Evolutionary conservation across 2,113 vertebrate genomes (phyloP).

Genomic region (Hystrix brachyura): DNA sequence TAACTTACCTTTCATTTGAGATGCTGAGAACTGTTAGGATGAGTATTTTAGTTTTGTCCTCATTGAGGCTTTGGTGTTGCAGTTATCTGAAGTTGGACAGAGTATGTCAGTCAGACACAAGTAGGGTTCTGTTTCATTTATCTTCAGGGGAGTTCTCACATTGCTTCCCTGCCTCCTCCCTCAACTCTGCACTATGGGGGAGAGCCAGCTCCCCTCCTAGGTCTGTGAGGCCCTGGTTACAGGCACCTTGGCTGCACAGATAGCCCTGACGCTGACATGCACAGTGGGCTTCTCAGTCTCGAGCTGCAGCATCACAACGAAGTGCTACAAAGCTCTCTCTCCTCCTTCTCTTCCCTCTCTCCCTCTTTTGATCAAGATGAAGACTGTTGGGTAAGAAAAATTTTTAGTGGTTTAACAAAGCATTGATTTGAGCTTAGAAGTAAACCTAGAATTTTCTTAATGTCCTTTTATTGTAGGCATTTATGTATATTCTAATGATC

Average conservation of each 20-base stretch:
- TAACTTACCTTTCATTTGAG: constrained; percentile 78
- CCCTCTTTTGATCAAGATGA: constrained; percentile 53
- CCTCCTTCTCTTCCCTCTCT: neutral
- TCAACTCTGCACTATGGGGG: constrained; percentile 46
- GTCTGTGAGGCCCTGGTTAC: constrained; percentile 51
- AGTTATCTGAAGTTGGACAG: constrained; percentile 38
- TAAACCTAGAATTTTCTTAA: constrained; percentile 66
- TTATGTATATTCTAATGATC: constrained; percentile 69
- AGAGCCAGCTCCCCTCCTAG: constrained; percentile 48
- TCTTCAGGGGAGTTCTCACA: constrained; percentile 68
- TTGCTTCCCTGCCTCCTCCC: neutral
- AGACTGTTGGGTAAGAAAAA: constrained; percentile 72
- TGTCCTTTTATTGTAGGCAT: constrained; percentile 79
- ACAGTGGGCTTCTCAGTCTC: neutral
- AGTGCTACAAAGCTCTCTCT: neutral
- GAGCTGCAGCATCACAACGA: constrained; percentile 56
- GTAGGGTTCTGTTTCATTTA: constrained; percentile 67
- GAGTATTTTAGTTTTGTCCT: constrained; percentile 64
- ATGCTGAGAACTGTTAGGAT: constrained; percentile 17
- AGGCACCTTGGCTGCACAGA: constrained; percentile 9
- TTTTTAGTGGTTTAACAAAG: constrained; percentile 59
- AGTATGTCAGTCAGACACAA: constrained; percentile 59
- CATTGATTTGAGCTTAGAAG: constrained; percentile 68
- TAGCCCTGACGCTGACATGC: neutral
- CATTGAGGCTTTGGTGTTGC: constrained; percentile 57